Evolutionary conservation across 2,888 invertebrate genomes (phyloP), one percentile per base, ranked within the genome.

Genomic region (Drosophila anomalata): DNA sequence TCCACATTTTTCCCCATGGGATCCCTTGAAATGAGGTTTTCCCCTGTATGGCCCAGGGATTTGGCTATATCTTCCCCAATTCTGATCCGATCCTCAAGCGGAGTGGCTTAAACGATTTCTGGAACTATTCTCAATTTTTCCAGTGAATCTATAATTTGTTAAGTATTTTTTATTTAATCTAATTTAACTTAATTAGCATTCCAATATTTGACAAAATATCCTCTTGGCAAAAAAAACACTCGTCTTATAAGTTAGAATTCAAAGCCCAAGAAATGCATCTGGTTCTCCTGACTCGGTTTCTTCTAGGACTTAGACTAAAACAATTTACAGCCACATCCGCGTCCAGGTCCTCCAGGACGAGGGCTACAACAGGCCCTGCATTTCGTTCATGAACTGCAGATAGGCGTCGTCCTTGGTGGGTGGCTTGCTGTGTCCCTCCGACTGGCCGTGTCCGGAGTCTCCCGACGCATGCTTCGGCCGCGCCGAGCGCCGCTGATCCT

Each of bases 311-410:
- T 47, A 53, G 17, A 33, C 54, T 65, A 53, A 20, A 31, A 55
- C 22, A 52, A 51, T 29, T 11, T 24, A 62, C 52, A 51, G 22
- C 53, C 29, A 26, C 31, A 31, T 17, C 17, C 8, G 11, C 50
- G 20, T 31, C 17, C 11, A 5, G 36, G 9, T 42, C 8, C n/a
- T 17, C 26, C 9, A 7, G 11, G 12, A 36, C 11, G 17, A 8
- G 22, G 17, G 73, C 82, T 94, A 98, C 90, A 99, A 93, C 29
- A 99, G 93, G 53, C 96, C 97, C 90, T 98, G 96, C 97, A 99
- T 98, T 93, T 99, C 99, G 91, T 96, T 96, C 98, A 99, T 99
- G 91, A 99, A 99, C 91, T 98, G 97, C 93, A 98, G 96, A 89
- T 99, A 99, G 11, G 99, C 99, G 90, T 99, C 99, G 90, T 99